Percentiles rank a stretch among this genome's conserved stretches.
Conservation (phyloP, 1,140 invertebrate species). For the Calosoma granatense region DNA sequence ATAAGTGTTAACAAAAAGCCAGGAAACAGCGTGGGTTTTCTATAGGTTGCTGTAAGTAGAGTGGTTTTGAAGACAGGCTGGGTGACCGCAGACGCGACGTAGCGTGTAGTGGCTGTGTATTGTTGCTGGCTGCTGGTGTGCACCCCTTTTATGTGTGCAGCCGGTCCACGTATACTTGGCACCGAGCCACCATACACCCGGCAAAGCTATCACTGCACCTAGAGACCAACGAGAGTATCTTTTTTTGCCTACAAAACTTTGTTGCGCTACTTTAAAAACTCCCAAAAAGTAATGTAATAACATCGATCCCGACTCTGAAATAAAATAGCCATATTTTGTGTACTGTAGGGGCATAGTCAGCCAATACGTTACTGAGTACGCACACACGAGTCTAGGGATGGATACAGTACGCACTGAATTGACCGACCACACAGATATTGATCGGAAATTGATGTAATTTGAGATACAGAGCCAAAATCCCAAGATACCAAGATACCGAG, state of each 20-base stretch:
- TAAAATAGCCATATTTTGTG: slow-evolving; percentile 17
- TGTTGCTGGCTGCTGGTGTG: no score
- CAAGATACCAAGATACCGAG: slow-evolving; percentile 17
- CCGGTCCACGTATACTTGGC: no score
- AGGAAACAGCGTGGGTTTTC: no score
- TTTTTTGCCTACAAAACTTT: slow-evolving; percentile 16
- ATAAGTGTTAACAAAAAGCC: no score
- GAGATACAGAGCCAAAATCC: slow-evolving; percentile 20
- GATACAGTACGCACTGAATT: not conserved
- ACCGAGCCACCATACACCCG: no score
- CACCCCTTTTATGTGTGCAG: no score
- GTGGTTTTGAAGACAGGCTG: no score
- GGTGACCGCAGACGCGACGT: no score
- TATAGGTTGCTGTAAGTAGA: no score
- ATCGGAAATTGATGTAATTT: slow-evolving; percentile 26
- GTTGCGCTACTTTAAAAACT: slow-evolving; percentile 15
- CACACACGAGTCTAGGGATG: not conserved
- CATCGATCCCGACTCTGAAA: slow-evolving; percentile 13
- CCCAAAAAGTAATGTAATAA: slow-evolving; percentile 18
- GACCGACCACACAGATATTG: slow-evolving; percentile 18
- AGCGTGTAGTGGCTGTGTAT: no score
- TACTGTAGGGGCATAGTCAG: not conserved
- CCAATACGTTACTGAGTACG: not conserved
- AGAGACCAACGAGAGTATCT: no score
- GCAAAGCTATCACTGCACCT: no score